A percentile compares a stretch with the other conserved stretches of the same genome.
Conservation (phyloP, 2,113 vertebrate genomes). For the Cyrtonyx montezumae region DNA sequence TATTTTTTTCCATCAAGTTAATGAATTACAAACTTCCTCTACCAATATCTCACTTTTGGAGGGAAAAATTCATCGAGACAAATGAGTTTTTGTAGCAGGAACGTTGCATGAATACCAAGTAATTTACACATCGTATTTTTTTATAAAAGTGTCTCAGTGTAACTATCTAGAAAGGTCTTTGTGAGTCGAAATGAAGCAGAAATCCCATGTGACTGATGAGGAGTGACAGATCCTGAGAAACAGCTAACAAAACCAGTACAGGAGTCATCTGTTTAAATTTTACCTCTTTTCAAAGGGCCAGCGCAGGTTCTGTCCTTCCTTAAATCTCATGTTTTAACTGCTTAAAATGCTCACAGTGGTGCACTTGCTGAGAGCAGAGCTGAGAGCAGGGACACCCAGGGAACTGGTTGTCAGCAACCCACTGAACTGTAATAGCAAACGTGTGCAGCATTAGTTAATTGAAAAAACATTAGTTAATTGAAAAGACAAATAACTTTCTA, state of each 20-base stretch:
- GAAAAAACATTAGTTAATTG: not conserved
- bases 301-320: not conserved
- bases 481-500: not conserved
- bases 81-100: not conserved
- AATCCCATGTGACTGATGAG: not conserved
- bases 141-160: not conserved
- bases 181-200: not conserved
- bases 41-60: rapidly evolving
- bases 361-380: not conserved
- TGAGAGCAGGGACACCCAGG: not conserved
- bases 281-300: not conserved
- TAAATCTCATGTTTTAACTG: not conserved
- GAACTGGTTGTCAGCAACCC: not conserved
- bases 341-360: not conserved
- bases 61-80: not conserved
- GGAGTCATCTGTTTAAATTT: not conserved
- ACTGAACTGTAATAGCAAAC: not conserved
- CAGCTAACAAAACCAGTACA: not conserved
- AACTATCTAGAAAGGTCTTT: not conserved
- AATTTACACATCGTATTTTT: not conserved
- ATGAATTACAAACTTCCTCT: not conserved
- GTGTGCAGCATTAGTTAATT: not conserved
- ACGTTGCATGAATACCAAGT: not conserved
- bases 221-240: not conserved
- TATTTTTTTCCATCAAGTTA: not conserved